These are phyloP conservation scores for Gymnodraco acuticeps DNA, from an alignment of 2,797 vertebrate species.

Conservation along the genomic window DNA sequence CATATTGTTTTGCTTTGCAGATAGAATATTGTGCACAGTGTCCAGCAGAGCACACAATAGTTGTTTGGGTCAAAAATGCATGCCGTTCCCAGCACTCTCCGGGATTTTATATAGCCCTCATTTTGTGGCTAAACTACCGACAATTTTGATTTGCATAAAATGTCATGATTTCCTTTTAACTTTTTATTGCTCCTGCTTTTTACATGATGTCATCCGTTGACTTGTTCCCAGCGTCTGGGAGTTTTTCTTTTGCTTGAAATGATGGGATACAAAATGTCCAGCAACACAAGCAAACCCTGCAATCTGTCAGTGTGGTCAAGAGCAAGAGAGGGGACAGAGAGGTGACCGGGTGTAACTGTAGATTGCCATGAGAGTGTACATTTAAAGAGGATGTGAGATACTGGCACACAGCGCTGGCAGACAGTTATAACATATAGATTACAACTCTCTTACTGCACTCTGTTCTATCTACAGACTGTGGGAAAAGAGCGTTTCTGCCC, in stretches of 20 bases:
- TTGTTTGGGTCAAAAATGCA: conserved; percentile 10
- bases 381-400: conserved; percentile 46
- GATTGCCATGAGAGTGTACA: conserved; percentile 54
- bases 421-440: conserved; percentile 39
- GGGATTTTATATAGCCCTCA: conserved; percentile 20
- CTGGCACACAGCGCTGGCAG: conserved; percentile 18
- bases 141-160: conserved; percentile 35
- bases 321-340: conserved; percentile 40
- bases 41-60: not conserved
- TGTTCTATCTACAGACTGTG: conserved; percentile 46
- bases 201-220: conserved; percentile 65
- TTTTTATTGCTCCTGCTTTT: conserved; percentile 35
- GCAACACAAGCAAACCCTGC: conserved; percentile 73
- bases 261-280: conserved; percentile 71
- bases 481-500: conserved; percentile 29
- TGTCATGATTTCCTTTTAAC: conserved; percentile 39
- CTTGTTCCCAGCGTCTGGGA: conserved; percentile 72
- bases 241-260: conserved; percentile 64
- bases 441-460: conserved; percentile 23
- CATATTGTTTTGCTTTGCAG: not conserved
- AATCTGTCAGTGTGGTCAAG: conserved; percentile 79
- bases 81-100: conserved; percentile 21
- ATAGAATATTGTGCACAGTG: not conserved
- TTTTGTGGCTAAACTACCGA: conserved; percentile 37
- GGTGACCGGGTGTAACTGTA: conserved; percentile 37